Percentiles rank a stretch among this genome's conserved stretches.
These are phyloP conservation scores for Exocentrus adspersus DNA, from an alignment of 2,888 invertebrate genomes.

Conservation along the genomic window DNA sequence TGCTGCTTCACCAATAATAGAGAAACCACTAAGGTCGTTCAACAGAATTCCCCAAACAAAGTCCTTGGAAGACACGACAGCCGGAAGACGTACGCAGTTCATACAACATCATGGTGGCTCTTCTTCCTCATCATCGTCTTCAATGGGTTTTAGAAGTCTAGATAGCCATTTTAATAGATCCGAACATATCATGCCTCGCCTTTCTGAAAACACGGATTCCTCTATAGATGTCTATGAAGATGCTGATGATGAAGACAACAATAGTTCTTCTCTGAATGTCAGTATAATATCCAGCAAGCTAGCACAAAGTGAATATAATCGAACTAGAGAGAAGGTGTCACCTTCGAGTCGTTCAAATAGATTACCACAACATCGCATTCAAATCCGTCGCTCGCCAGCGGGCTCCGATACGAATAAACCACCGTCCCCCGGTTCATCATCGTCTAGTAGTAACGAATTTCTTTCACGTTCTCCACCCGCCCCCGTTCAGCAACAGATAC, in stretches of 20 bases:
- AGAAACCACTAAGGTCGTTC: slow-evolving; percentile 43
- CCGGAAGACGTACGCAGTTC: slow-evolving; percentile 69
- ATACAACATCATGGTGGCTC: slow-evolving; percentile 67
- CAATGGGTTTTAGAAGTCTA: slow-evolving; percentile 73
- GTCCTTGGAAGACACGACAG: slow-evolving; percentile 67
- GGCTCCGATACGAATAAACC: slow-evolving; percentile 59
- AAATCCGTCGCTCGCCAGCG: slow-evolving; percentile 54
- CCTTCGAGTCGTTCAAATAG: slow-evolving; percentile 56
- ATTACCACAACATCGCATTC: slow-evolving; percentile 49
- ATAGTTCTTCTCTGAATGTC: slow-evolving; percentile 64
- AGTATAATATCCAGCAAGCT: slow-evolving; percentile 58
- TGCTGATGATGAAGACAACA: slow-evolving; percentile 65
- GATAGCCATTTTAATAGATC: slow-evolving; percentile 67
- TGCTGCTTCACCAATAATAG: slow-evolving; percentile 37
- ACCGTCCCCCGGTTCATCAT: slow-evolving; percentile 53
- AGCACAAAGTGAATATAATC: slow-evolving; percentile 27
- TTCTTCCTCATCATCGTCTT: slow-evolving; percentile 68
- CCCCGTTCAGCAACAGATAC: slow-evolving; percentile 46
- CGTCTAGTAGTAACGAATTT: slow-evolving; percentile 58
- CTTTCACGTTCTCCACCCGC: slow-evolving; percentile 52
- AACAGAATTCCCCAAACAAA: slow-evolving; percentile 65
- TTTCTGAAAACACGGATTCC: slow-evolving; percentile 67
- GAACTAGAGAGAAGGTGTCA: slow-evolving; percentile 56
- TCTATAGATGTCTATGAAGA: slow-evolving; percentile 64
- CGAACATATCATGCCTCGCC: slow-evolving; percentile 59